Percentiles rank a stretch among this genome's conserved stretches.
Conservation (phyloP, 2,113 vertebrate genomes). For the Elachura formosa region DNA sequence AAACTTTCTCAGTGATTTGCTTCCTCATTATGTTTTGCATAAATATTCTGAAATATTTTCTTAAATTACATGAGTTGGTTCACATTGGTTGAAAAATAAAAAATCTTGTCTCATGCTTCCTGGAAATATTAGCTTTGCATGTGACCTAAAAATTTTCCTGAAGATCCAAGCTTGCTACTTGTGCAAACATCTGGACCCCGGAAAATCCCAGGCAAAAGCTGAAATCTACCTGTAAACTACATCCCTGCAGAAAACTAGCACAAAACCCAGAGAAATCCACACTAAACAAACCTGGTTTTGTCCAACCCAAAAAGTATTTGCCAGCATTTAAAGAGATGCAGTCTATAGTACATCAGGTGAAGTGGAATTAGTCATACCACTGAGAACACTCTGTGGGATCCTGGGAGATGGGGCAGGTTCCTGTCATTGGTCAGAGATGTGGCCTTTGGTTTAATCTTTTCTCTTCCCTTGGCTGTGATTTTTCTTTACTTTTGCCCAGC, state of each 20-base stretch:
- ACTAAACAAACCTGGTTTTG: not conserved
- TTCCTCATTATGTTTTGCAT: not conserved
- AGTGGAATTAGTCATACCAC: not conserved
- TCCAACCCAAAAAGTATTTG: not conserved
- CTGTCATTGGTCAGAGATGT: not conserved
- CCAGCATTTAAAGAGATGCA: not conserved
- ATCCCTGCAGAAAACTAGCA: accelerated
- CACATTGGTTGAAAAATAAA: not conserved
- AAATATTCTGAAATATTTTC: not conserved
- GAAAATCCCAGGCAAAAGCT: not conserved
- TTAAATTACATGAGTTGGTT: not conserved
- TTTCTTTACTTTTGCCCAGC: not conserved
- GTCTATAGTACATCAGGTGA: not conserved
- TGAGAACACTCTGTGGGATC: not conserved
- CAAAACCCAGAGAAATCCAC: not conserved
- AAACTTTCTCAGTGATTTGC: not conserved
- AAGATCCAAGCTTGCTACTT: not conserved
- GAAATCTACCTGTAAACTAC: not conserved
- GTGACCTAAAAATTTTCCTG: not conserved
- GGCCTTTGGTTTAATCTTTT: not conserved
- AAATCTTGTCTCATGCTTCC: not conserved
- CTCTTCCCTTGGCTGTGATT: not conserved
- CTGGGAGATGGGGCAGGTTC: accelerated
- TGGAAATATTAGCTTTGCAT: not conserved
- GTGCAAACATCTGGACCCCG: not conserved